These are phyloP conservation scores for Dysmachus trigonus DNA, from an alignment of 2,888 invertebrate species.

Conservation along the genomic window DNA sequence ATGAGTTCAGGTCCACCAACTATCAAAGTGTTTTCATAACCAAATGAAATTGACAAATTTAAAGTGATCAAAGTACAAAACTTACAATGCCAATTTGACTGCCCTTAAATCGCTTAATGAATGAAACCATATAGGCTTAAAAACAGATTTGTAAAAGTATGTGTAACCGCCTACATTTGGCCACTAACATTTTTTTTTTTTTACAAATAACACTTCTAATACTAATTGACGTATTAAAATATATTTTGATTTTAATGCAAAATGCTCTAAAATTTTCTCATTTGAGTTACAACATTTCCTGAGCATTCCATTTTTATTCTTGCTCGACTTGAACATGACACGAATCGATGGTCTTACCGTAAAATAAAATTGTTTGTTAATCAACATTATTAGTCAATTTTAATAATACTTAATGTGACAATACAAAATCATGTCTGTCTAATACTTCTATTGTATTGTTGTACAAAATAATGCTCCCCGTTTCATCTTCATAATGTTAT, in stretches of 20 bases:
- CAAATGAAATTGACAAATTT: not conserved
- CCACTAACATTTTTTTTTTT: not conserved
- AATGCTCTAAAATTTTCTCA: not conserved
- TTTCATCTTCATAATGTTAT: not conserved
- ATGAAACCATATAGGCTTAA: not conserved
- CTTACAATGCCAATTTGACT: not conserved
- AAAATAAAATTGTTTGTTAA: not conserved
- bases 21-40: not conserved
- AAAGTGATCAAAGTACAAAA: not conserved
- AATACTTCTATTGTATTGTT: not conserved
- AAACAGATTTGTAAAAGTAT: conserved; percentile 11
- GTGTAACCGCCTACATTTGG: not conserved
- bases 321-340: not conserved
- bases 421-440: not conserved
- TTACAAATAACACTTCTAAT: conserved; percentile 20
- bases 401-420: not conserved
- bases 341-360: not conserved
- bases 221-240: conserved; percentile 41
- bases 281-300: not conserved
- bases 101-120: not conserved
- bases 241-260: conserved; percentile 21
- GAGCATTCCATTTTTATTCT: not conserved
- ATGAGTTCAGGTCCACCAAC: not conserved
- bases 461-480: not conserved
- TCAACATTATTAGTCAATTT: not conserved